phyloP scores from a whole-genome alignment of 2,113 vertebrate genomes.

The Speoplatyrhinus poulsoni region DNA sequence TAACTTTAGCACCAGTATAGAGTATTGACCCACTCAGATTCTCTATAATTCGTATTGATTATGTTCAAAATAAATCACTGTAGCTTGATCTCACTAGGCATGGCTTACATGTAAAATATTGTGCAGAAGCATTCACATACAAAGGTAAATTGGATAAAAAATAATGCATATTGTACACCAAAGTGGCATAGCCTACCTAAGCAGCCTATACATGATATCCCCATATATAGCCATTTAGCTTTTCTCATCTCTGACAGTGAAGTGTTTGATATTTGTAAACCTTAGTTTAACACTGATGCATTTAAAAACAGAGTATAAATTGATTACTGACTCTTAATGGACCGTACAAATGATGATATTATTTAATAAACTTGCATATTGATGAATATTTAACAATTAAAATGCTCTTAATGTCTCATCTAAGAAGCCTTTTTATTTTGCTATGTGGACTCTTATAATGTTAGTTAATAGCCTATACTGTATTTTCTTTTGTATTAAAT shows the following conservation, averaged over 20 bases:
- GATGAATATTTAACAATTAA: slow-evolving; percentile 51
- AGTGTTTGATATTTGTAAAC: slow-evolving; percentile 24
- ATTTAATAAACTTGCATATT: slow-evolving; percentile 59
- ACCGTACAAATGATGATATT: slow-evolving; percentile 26
- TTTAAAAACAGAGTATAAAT: slow-evolving; percentile 47
- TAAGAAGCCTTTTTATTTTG: slow-evolving; percentile 38
- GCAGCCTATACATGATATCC: slow-evolving; percentile 55
- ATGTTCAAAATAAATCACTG: slow-evolving; percentile 61
- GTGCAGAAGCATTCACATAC: slow-evolving; percentile 71
- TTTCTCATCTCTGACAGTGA: slow-evolving; percentile 46
- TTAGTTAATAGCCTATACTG: slow-evolving; percentile 6
- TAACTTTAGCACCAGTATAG: slow-evolving; percentile 73
- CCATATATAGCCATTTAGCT: slow-evolving; percentile 43
- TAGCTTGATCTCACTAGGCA: slow-evolving; percentile 63
- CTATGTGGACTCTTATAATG: slow-evolving; percentile 31
- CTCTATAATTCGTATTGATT: slow-evolving; percentile 55
- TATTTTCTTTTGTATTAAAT: slow-evolving; percentile 47
- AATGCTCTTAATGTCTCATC: slow-evolving; percentile 39
- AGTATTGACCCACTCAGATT: slow-evolving; percentile 53
- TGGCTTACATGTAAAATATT: slow-evolving; percentile 63
- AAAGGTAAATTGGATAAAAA: slow-evolving; percentile 68
- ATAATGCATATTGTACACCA: slow-evolving; percentile 65
- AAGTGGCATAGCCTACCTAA: slow-evolving; percentile 55
- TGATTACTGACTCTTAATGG: slow-evolving; percentile 20
- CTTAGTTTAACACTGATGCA: slow-evolving; percentile 44